Evolutionary conservation across 1,140 invertebrate genomes (phyloP), one percentile per base, ranked within the genome.

Genomic region (Diprion similis): DNA sequence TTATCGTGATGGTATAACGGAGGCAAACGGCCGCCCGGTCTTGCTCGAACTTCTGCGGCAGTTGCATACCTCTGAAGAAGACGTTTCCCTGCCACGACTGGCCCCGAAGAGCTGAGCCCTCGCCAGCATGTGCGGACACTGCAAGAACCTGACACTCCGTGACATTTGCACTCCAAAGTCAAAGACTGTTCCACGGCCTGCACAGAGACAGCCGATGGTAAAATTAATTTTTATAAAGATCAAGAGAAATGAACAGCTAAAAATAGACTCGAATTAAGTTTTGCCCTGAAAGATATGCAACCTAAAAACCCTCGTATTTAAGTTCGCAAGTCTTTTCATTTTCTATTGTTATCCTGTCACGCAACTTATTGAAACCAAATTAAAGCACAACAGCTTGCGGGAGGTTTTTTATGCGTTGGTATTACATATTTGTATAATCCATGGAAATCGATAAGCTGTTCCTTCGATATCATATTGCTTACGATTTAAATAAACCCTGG

Each of bases 131-230:
- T 93, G 65, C 91, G 88, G 9, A 93, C 87, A 67, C 90, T 90
- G 79, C 92, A 93, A 7, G 92, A 92, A 8, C 92, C 92, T 15
- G 91, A 92, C 7, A 93, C 91, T 0, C 92, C 92, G 79, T 93
- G 92, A 80, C 92, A 93, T 80, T 93, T 93, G 82, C 92, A 93
- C 78, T 92, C 89, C 66, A 91, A 83, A 68, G 86, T 89, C 76
- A 91, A 80, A 73, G 90, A 90, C 68, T 88, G 86, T 71, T 89
- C 88, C 37, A 90, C 89, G 24, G 89, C 89, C 90, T 91, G 72
- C 45, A 76, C 73, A 72, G 71, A 37, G 24, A 37, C 2, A 37
- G 6, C 24, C 18, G 37, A 72, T 59, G 71, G 64, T 73, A 19
- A 37, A 37, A 1, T 37, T 37, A 37, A 37, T 37, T 37, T 37